Conservation (phyloP, 2,888 invertebrate genomes). For the Aplocera efformata region DNA sequence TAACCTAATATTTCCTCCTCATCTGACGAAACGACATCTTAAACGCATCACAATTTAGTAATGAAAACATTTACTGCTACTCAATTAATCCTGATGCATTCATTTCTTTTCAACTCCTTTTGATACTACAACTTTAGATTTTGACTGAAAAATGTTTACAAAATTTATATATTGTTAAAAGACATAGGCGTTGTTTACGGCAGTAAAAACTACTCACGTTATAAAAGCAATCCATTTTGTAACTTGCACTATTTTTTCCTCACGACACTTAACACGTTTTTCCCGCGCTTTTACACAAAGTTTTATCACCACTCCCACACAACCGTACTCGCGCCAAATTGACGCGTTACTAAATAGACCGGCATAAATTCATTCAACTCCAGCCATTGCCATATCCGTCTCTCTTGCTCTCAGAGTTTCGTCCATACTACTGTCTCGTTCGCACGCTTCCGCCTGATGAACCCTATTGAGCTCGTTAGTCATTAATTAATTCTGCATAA, state of each 20-base stretch:
- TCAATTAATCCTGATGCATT: too few relatives aligned
- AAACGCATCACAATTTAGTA: constrained; percentile 10
- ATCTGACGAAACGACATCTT: constrained; percentile 11
- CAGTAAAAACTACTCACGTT: too few relatives aligned
- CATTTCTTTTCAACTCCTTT: too few relatives aligned
- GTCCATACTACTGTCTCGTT: constrained; percentile 40
- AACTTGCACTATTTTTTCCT: constrained; percentile 21
- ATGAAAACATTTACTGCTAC: too few relatives aligned
- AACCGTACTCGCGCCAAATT: constrained; percentile 76
- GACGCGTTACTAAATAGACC: constrained; percentile 78
- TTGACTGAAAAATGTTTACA: too few relatives aligned
- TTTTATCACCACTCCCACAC: constrained; percentile 33
- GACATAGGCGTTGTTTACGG: too few relatives aligned
- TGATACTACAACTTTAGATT: too few relatives aligned
- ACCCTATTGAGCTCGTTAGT: constrained; percentile 80
- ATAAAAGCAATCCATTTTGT: constrained; percentile 12
- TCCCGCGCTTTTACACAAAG: constrained; percentile 56
- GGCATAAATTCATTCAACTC: constrained; percentile 79
- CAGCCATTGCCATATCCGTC: constrained; percentile 51
- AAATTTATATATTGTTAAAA: too few relatives aligned
- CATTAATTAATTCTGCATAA: constrained; percentile 81
- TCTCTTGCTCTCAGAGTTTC: constrained; percentile 34
- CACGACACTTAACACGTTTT: constrained; percentile 35
- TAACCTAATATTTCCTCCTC: constrained; percentile 30
- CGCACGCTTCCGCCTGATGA: constrained; percentile 74